Evolutionary conservation across 1,140 invertebrate species (phyloP).

Genomic region (Drosophila funebris): DNA sequence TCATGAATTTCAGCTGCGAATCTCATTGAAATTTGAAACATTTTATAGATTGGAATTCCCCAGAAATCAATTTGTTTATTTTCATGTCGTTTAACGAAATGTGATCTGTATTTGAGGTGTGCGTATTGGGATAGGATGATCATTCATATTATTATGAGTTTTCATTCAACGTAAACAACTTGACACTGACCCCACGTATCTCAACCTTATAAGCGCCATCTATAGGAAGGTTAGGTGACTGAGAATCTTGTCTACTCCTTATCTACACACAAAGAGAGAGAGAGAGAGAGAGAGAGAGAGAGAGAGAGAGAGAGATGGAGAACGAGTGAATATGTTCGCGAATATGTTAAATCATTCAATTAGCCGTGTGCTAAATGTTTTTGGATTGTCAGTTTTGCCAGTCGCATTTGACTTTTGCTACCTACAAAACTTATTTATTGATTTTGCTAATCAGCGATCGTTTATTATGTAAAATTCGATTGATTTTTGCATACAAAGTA

Average conservation of each 20-base stretch:
- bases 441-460: constrained; percentile 78
- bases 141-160: neutral
- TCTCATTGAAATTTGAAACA: constrained; percentile 8
- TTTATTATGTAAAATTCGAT: constrained; percentile 75
- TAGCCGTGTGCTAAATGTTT: constrained; percentile 58
- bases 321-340: neutral
- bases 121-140: neutral
- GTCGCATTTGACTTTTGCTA: constrained; percentile 71
- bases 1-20: neutral
- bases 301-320: neutral
- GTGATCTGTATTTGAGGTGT: neutral
- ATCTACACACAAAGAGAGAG: neutral
- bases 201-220: constrained; percentile 1
- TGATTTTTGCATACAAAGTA: constrained; percentile 75
- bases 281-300: neutral
- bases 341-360: constrained; percentile 78
- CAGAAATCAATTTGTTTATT: constrained; percentile 18
- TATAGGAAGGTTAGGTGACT: neutral
- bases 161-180: neutral
- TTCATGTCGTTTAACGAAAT: neutral
- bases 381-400: constrained; percentile 41
- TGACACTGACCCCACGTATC: neutral
- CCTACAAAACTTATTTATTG: constrained; percentile 76
- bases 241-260: neutral
- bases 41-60: neutral